Evolutionary conservation across 2,888 invertebrate species (phyloP).

Genomic region (Stenodera caucasica): DNA sequence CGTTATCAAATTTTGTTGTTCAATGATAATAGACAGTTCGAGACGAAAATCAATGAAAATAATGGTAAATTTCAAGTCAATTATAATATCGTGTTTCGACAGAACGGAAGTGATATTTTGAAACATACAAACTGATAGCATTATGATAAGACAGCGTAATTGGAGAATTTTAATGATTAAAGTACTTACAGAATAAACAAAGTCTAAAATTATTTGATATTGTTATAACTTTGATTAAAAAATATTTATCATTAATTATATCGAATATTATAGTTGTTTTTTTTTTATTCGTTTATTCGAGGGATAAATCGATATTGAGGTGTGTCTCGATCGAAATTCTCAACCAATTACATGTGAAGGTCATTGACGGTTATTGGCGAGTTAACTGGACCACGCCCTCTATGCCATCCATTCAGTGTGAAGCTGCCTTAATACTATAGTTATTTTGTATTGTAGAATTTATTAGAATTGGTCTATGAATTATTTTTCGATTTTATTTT

Average conservation of each 20-base stretch:
- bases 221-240: neutral
- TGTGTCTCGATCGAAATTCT: neutral
- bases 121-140: constrained; percentile 12
- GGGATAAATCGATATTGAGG: neutral
- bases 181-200: constrained; percentile 13
- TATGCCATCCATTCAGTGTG: neutral
- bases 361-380: constrained; percentile 1
- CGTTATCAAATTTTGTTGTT: neutral
- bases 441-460: neutral
- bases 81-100: constrained; percentile 11
- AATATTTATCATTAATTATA: neutral
- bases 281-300: neutral
- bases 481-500: neutral
- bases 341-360: neutral
- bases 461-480: neutral
- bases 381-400: neutral
- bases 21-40: too few species aligned
- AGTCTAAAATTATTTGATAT: neutral
- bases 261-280: neutral
- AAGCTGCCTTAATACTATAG: neutral
- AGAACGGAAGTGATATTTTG: constrained; percentile 25
- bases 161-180: constrained; percentile 13
- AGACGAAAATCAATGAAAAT: neutral
- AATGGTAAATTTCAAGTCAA: neutral
- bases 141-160: constrained; percentile 12